phyloP scores from a whole-genome alignment of 2,113 vertebrate species.

The Euleptes europaea region DNA sequence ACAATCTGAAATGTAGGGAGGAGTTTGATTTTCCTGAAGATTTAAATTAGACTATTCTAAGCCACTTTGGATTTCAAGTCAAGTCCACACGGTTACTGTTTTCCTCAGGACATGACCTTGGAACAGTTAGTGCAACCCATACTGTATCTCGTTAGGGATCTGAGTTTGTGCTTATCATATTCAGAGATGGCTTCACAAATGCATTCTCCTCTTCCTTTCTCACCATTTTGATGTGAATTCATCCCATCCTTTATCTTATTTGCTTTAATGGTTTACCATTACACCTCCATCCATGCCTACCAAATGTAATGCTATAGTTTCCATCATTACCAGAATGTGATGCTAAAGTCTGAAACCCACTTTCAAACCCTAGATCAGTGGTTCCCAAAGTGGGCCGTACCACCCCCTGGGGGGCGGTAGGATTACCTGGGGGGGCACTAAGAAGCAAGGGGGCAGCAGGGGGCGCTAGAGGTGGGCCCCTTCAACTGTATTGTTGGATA shows the following conservation, averaged over 20 bases:
- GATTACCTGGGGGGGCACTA: no score
- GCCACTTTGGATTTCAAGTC: background rate
- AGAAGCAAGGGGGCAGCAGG: no score
- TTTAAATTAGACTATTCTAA: background rate
- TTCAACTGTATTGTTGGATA: no score
- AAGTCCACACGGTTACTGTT: background rate
- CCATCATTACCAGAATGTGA: background rate
- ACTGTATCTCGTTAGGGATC: no score
- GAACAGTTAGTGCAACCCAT: background rate
- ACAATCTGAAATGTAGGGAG: conserved; percentile 8
- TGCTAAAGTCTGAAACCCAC: background rate
- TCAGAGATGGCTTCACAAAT: background rate
- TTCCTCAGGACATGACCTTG: background rate
- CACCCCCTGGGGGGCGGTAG: no score
- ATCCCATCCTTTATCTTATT: background rate
- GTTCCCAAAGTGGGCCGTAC: no score
- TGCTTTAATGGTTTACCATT: background rate
- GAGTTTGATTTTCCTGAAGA: background rate
- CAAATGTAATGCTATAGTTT: background rate
- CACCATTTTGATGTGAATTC: background rate
- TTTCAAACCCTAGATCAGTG: background rate
- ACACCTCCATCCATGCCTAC: background rate
- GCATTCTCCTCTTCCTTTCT: no score
- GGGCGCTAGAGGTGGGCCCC: no score
- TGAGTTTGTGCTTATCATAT: background rate